Evolutionary conservation across 2,888 invertebrate species (phyloP), one percentile per base, ranked within the genome.

Genomic region (Microdon myrmicae): DNA sequence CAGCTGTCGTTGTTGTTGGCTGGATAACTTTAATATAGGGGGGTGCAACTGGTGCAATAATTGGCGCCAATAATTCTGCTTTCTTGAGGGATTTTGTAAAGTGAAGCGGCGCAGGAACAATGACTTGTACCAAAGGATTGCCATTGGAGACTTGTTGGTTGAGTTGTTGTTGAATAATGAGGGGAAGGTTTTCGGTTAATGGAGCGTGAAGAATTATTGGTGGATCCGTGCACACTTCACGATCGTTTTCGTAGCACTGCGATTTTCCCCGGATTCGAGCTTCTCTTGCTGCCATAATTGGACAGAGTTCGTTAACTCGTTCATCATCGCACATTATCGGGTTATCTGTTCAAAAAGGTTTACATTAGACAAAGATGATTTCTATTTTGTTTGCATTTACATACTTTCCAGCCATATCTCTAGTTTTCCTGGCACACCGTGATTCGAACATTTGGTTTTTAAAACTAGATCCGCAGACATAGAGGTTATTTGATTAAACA

Each of bases 351-450:
- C 1, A 38, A 54, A 14, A 25, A 37, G 20, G 25, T 19, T 10
- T 3, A 17, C 8, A 20, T 14, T 19, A 35, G 25, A 35, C 10
- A 39, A 10, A 6, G 12, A 7, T 22, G 1, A 32, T 13, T 34
- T 13, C 9, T 6, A 2, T 14, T 14, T 6, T 32, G n/a, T 1
- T 14, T 7, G 12, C 12, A 34, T 28, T n/a, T 25, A 79, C 81
- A 78, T 81, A 92, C 92, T 90, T 86, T 91, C 87, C 69, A 92
- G 83, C 77, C 89, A 86, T 73, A 92, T 88, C 79, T 90, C 90
- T 73, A 80, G 71, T 69, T 79, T 79, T 17, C 76, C 77, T 68
- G 88, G 86, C n/a, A 91, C 89, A 47, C 90, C 90, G 73, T 90
- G 89, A 56, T 90, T 86, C 60, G 85, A 88, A 77, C 92, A 93